Base-by-base conservation (phyloP, 2,113 vertebrate species). In the Dascyllus trimaculatus region DNA sequence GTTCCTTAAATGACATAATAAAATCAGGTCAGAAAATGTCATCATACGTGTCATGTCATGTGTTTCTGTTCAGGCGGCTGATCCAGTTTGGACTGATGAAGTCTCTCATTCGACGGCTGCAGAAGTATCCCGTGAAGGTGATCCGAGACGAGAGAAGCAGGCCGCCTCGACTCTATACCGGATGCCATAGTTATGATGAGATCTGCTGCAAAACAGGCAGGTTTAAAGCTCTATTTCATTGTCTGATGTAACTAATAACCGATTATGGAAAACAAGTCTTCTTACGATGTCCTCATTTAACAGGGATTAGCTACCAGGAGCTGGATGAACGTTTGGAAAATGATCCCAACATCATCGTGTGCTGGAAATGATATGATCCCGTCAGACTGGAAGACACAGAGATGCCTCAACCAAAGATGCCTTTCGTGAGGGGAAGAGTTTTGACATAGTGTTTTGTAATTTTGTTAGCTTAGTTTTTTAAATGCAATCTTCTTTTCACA, bases 31-130 rank as follows among this genome's bases (percentile, higher is more conserved):
- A 71, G 11, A 49, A 9, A 29, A 4, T 26, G 46, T 14, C 32
- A 38, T 59, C 4, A 40, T 29, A 46, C 21, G 15, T 52, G 54
- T 70, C 13, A 35, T 54, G 43, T 59, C 32, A 15, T 72, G 18
- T n/a, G 22, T 38, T 83, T 40, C 1, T 14, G 26, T 60, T 22
- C 85, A 99, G 98, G 92, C 97, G 95, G 86, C 93, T 99, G 17
- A 96, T 99, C 90, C 98, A 99, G 90, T 99, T 99, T 46, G 98
- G 98, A 9, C 91, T 99, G 79, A 99, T 99, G 96, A 98, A 97
- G 87, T 95, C 93, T 67, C 94, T 99, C n/a, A 99, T 99, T 88
- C 95, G 98, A 1, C 93, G 97, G 48, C 95, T 99, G 38, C 98
- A 99, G 92, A 99, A 99, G 71, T 99, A 98, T 76, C 98, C 98